phyloP scores from a whole-genome alignment of 2,888 invertebrate genomes.

The Sycophila texana region DNA sequence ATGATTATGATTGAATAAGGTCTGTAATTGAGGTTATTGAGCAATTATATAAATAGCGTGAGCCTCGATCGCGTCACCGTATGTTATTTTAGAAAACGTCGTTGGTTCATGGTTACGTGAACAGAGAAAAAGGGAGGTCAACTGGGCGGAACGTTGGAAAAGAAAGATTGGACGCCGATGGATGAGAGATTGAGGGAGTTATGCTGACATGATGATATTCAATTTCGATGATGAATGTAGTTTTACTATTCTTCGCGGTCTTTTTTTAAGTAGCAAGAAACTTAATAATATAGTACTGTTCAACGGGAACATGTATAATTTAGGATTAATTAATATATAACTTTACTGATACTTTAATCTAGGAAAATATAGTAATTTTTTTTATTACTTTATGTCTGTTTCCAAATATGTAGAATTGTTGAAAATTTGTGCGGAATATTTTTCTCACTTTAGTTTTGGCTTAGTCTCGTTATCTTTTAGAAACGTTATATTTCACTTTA shows the following conservation, averaged over 20 bases:
- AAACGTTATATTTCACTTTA: too few species aligned
- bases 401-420: too few species aligned
- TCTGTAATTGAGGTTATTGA: conserved; percentile 74
- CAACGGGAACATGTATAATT: neutral
- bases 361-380: too few species aligned
- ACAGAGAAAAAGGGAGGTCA: conserved; percentile 59
- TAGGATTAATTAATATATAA: too few species aligned
- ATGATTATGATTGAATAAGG: conserved; percentile 75
- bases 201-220: neutral
- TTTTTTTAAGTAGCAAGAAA: neutral
- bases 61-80: conserved; percentile 58
- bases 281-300: neutral
- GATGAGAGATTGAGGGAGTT: conserved; percentile 3
- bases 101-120: conserved; percentile 55
- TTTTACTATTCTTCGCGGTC: neutral
- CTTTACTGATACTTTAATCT: too few species aligned
- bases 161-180: neutral
- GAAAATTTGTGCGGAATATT: too few species aligned
- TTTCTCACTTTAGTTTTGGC: too few species aligned
- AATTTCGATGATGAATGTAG: conserved; percentile 13
- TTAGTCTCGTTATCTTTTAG: too few species aligned
- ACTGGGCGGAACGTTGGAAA: conserved; percentile 54
- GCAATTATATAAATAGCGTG: conserved; percentile 74
- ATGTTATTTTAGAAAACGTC: conserved; percentile 68
- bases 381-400: too few species aligned